Base-by-base conservation (phyloP, 2,797 vertebrate species). In the Smutsia gigantea region DNA sequence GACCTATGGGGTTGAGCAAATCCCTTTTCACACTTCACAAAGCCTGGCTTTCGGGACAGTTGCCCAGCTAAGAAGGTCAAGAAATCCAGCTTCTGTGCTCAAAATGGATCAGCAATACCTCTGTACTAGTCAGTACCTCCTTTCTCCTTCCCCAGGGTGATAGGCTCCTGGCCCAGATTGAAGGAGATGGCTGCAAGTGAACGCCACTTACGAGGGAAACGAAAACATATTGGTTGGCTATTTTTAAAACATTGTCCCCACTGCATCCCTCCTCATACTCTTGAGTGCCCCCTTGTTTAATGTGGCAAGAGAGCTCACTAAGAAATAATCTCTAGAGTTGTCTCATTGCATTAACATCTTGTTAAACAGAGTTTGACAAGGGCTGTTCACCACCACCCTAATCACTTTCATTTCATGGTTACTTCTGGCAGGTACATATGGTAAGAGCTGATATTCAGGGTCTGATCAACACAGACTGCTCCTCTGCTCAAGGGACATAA, bases 221-320 rank as follows among this genome's bases (percentile, higher is more conserved):
- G 57, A 81, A 92, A 84, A 37, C 49, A 71, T 14, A 63, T 18
- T 5, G 2, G 64, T 39, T 74, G 64, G 91, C 51, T 88, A 37
- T 87, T 95, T 96, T 91, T 25, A 55, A 92, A 92, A 89, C 85
- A n/a, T 59, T 59, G 29, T 25, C 17, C 42, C 23, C 12, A n/a
- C 25, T 42, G 14, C 29, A 66, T 66, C n/a, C 13, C 87, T 68
- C 42, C 74, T 34, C 34, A 68, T 64, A 79, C 13, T 46, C 59
- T 19, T 19, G 39, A 93, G 39, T 25, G 17, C n/a, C 14, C 18
- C 14, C 23, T 55, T 72, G 27, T 34, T 68, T 77, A 66, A 81
- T 81, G 27, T 31, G 63, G 53, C 66, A 13, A 89, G 90, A 95
- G 27, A 9, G 19, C 42, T 55, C 49, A 8, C 46, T 61, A 68